A percentile compares a stretch with the other conserved stretches of the same genome.
phyloP scores from a whole-genome alignment of 2,113 vertebrate species.

The Sclerurus mexicanus region DNA sequence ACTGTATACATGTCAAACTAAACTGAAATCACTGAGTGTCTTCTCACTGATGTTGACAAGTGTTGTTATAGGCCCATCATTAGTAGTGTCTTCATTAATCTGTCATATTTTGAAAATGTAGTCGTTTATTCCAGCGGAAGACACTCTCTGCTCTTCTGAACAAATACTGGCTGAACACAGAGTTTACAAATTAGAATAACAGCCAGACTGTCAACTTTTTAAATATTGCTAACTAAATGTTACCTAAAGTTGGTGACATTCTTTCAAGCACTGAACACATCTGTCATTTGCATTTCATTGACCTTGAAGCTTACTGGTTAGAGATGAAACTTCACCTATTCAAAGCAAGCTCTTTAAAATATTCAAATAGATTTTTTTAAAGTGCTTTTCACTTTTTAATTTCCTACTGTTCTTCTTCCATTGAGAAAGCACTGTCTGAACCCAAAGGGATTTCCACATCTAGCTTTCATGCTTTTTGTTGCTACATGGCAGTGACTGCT shows the following conservation, averaged over 20 bases:
- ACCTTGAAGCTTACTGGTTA: conserved; percentile 70
- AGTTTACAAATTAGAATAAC: background rate
- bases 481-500: conserved; percentile 33
- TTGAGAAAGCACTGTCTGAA: conserved; percentile 44
- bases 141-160: background rate
- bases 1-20: background rate
- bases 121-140: background rate
- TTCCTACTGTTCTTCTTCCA: conserved; percentile 56
- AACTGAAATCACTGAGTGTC: background rate
- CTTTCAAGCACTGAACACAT: background rate
- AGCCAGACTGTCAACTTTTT: background rate
- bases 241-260: background rate
- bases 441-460: conserved; percentile 64
- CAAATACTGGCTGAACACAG: background rate
- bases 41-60: background rate
- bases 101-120: background rate
- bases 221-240: background rate
- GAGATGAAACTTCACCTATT: conserved; percentile 47
- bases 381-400: conserved; percentile 40
- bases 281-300: conserved; percentile 55
- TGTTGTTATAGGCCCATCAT: background rate
- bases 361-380: conserved; percentile 51
- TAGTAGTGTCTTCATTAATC: background rate
- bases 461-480: conserved; percentile 67
- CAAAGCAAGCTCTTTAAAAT: conserved; percentile 68